These are phyloP conservation scores for Zaprionus obscuricornis DNA, from an alignment of 2,888 invertebrate genomes.

Conservation along the genomic window DNA sequence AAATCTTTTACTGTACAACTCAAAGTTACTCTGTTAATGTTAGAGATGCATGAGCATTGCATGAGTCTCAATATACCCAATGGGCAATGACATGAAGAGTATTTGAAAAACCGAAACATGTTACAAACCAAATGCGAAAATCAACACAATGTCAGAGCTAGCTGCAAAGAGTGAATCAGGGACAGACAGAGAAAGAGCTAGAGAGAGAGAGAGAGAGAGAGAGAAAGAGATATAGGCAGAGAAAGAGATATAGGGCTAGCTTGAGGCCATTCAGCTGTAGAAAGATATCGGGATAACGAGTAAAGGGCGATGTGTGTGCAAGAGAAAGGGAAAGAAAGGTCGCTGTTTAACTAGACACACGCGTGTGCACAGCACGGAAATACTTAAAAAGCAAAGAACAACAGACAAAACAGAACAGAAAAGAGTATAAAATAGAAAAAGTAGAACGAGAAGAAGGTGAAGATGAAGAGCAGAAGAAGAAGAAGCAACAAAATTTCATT, in stretches of 20 bases:
- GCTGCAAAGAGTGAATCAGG: not conserved
- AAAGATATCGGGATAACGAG: conserved; percentile 29
- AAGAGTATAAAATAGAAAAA: no score
- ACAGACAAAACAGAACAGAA: not conserved
- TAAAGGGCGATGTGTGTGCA: not conserved
- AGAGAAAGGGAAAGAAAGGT: not conserved
- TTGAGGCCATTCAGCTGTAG: conserved; percentile 40
- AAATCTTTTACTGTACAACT: no score
- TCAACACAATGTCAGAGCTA: conserved; percentile 46
- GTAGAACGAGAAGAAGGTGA: no score
- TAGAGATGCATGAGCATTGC: not conserved
- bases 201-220: not conserved
- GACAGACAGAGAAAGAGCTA: conserved; percentile 20
- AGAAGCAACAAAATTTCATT: conserved; percentile 37
- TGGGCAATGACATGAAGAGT: not conserved
- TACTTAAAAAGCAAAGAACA: conserved; percentile 50
- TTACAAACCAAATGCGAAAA: conserved; percentile 47
- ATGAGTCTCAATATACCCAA: not conserved
- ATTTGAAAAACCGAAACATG: conserved; percentile 33
- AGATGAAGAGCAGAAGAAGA: not conserved
- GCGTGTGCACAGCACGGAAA: conserved; percentile 47
- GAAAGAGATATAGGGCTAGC: conserved; percentile 32
- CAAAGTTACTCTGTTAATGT: no score
- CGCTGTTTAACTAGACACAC: conserved; percentile 43
- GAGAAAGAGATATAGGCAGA: conserved; percentile 8